Evolutionary conservation across 1,140 invertebrate genomes (phyloP), one percentile per base, ranked within the genome.

Genomic region (Macrostomum lignano): DNA sequence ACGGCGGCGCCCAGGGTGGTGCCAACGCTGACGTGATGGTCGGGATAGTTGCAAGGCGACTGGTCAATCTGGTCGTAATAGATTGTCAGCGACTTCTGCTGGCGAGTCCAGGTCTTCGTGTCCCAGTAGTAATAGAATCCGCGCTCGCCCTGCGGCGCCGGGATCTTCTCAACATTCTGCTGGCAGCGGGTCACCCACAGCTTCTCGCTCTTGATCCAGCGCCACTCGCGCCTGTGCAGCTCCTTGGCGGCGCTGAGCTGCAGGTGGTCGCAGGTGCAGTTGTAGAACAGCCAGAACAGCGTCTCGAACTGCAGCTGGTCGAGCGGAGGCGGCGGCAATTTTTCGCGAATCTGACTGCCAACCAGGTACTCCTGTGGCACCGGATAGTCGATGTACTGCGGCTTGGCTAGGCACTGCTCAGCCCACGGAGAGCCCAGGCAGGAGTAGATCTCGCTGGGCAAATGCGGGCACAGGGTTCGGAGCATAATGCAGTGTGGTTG

Each of bases 231-330:
- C 15, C 7, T 17, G 14, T 15, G 15, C 32, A 33, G 26, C 19
- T 33, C 11, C 15, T 20, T 33, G 20, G 32, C 32, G 17, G 32
- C 32, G 14, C 14, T 20, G 14, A 19, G 11, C 17, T 33, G 32
- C 14, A 11, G 14, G 24, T 33, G 22, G 10, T 33, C 32, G 9
- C 32, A n/a, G 19, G 13, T 17, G 14, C 11, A 19, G 17, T 33
- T 33, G 20, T 33, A 33, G 26, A 33, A 33, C 3, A 33, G 10
- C 32, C 32, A 33, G 19, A 33, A 33, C 4, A 33, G 20, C 7
- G 32, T 33, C 7, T 14, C 13, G 9, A 25, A 22, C 6, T 22
- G n/a, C 11, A 33, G 20, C 11, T 33, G 24, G 15, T 33, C 32
- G 6, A 19, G 17, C 10, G 19, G 19, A 7, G 32, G 32, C 24